Evolutionary conservation across 2,888 invertebrate species (phyloP).

Genomic region (Apeira syringaria): DNA sequence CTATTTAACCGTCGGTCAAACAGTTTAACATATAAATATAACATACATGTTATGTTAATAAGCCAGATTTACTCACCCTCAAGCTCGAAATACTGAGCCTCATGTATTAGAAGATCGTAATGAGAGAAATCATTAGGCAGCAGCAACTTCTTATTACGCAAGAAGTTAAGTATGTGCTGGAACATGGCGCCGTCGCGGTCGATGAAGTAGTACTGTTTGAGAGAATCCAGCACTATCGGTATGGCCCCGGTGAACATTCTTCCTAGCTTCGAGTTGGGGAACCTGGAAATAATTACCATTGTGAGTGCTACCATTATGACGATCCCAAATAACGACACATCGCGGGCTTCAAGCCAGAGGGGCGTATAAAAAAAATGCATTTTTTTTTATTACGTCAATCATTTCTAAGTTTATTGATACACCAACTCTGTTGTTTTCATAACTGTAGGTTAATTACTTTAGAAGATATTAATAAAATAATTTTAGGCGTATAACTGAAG

Average conservation of each 20-base stretch:
- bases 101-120: constrained; percentile 93
- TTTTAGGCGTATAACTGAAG: too few species aligned
- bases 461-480: too few species aligned
- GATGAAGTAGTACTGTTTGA: constrained; percentile 99
- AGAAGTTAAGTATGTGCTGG: constrained; percentile 97
- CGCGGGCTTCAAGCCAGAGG: too few species aligned
- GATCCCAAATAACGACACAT: too few species aligned
- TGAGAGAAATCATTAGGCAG: constrained; percentile 95
- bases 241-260: constrained; percentile 97
- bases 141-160: constrained; percentile 94
- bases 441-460: too few species aligned
- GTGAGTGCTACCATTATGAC: too few species aligned
- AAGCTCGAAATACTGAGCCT: constrained; percentile 96
- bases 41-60: background rate
- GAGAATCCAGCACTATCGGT: constrained; percentile 96
- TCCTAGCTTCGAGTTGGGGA: constrained; percentile 95
- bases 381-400: too few species aligned
- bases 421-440: too few species aligned
- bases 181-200: constrained; percentile 99
- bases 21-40: background rate
- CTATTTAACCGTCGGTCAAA: too few species aligned
- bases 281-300: constrained; percentile 88
- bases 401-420: too few species aligned
- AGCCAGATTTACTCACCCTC: constrained; percentile 92
- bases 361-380: too few species aligned